Conservation (phyloP, 2,113 vertebrate genomes). For the Anser brachyrhynchus region DNA sequence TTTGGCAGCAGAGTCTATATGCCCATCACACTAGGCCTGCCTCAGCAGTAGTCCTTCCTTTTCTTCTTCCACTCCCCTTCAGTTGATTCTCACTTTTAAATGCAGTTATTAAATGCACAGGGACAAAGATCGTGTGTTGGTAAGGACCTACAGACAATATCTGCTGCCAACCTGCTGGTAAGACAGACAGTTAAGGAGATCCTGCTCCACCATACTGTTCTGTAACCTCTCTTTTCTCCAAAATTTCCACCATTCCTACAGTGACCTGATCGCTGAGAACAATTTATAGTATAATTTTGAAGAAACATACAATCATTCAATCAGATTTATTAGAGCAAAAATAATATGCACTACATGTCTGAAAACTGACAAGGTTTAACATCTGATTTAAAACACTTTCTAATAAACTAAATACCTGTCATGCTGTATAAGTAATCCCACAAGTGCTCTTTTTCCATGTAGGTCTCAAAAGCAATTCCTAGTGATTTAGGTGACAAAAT, state of each 20-base stretch:
- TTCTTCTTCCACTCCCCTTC: neutral
- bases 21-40: neutral
- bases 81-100: neutral
- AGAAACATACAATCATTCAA: neutral
- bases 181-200: neutral
- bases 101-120: neutral
- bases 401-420: conserved; percentile 82
- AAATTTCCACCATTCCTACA: neutral
- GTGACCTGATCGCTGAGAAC: neutral
- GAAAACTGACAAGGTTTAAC: neutral
- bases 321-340: neutral
- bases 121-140: neutral
- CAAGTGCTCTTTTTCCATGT: conserved; percentile 85
- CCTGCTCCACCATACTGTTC: neutral
- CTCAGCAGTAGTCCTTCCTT: neutral
- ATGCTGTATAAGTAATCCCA: conserved; percentile 87
- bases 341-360: neutral
- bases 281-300: neutral
- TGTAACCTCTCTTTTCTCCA: neutral
- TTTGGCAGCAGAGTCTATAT: neutral
- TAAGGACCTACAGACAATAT: neutral
- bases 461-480: conserved; percentile 82
- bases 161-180: neutral
- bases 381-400: neutral
- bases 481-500: conserved; percentile 85